These are phyloP conservation scores for Agriopis aurantiaria DNA, from an alignment of 2,888 invertebrate genomes.

Conservation along the genomic window DNA sequence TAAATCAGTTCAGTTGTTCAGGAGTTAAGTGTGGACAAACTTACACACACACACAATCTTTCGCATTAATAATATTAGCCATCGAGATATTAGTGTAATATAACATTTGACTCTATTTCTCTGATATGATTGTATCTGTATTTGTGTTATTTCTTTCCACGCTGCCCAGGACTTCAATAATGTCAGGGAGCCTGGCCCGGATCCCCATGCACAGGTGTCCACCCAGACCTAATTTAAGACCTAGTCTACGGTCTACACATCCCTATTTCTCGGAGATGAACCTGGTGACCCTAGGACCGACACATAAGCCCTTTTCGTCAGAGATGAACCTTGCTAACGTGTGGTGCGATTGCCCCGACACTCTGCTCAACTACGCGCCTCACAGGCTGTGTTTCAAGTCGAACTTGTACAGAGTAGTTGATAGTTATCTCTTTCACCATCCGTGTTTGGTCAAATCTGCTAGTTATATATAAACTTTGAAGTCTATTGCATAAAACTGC, in stretches of 20 bases:
- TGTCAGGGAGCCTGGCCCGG: slow-evolving; percentile 81
- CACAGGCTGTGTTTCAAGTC: slow-evolving; percentile 74
- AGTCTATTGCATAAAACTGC: slow-evolving; percentile 10
- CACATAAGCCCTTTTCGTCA: slow-evolving; percentile 50
- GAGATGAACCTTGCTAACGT: slow-evolving; percentile 57
- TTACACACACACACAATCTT: no score
- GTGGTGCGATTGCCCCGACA: slow-evolving; percentile 77
- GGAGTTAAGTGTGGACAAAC: no score
- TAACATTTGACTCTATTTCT: background rate
- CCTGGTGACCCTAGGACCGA: slow-evolving; percentile 44
- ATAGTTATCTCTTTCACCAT: slow-evolving; percentile 74
- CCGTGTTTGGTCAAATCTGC: slow-evolving; percentile 72
- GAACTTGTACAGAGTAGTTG: slow-evolving; percentile 62
- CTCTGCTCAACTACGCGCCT: slow-evolving; percentile 69
- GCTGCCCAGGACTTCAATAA: slow-evolving; percentile 80
- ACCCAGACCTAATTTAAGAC: slow-evolving; percentile 51
- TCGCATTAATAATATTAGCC: no score
- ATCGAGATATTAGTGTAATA: no score
- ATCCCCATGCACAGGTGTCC: slow-evolving; percentile 85
- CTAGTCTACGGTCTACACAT: slow-evolving; percentile 40
- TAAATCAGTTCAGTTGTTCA: no score
- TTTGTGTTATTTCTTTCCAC: slow-evolving; percentile 56
- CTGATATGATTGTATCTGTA: background rate
- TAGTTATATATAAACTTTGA: slow-evolving; percentile 67
- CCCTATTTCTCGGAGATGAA: slow-evolving; percentile 56